These are phyloP conservation scores for Hylyphantes graminicola DNA, from an alignment of 1,140 invertebrate species.

Conservation along the genomic window DNA sequence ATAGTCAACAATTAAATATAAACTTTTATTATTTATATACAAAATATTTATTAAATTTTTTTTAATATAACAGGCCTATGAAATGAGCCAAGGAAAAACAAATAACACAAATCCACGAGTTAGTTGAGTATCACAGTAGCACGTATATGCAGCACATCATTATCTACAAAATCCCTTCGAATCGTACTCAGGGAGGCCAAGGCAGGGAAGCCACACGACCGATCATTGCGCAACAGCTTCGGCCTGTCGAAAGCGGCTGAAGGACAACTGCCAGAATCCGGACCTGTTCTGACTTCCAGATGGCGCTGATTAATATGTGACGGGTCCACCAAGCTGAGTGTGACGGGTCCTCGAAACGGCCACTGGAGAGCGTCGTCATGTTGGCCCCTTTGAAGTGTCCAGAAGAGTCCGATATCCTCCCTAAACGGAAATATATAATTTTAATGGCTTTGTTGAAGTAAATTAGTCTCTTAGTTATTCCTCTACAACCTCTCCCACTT, in stretches of 20 bases:
- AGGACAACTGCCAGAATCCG: conserved; percentile 7
- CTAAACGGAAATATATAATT: too few relatives aligned
- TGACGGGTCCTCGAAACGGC: conserved; percentile 53
- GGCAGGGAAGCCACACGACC: conserved; percentile 40
- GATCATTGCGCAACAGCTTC: conserved; percentile 1
- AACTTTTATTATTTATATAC: too few relatives aligned
- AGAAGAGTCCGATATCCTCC: conserved; percentile 45
- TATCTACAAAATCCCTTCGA: neutral
- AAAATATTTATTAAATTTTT: too few relatives aligned
- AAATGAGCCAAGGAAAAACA: too few relatives aligned
- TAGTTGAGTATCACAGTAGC: neutral
- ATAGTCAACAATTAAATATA: too few relatives aligned
- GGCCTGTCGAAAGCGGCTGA: conserved; percentile 38
- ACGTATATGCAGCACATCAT: conserved; percentile 18
- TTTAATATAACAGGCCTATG: too few relatives aligned
- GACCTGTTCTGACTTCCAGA: too few relatives aligned
- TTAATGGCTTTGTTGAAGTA: too few relatives aligned
- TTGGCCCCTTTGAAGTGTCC: conserved; percentile 53
- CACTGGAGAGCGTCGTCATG: conserved; percentile 58
- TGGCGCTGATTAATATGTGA: too few relatives aligned
- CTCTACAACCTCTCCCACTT: too few relatives aligned
- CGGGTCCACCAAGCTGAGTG: conserved; percentile 45
- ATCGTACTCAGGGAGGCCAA: conserved; percentile 1
- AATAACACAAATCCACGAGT: neutral
- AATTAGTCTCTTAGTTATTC: too few relatives aligned